phyloP scores from a whole-genome alignment of 2,888 invertebrate species.

The Sphaerophoria rueppellii region DNA sequence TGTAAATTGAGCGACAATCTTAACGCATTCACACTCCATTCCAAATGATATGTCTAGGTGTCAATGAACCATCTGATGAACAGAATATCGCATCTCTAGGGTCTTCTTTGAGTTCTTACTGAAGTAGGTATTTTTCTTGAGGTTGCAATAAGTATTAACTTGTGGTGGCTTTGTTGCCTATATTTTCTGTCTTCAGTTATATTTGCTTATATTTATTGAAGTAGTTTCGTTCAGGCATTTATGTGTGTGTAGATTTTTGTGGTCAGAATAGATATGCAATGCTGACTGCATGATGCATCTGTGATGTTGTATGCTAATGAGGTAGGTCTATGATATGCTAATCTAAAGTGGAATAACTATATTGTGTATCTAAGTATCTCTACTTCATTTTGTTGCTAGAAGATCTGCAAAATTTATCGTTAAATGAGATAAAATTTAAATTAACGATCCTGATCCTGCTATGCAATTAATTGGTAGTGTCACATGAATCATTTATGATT shows the following conservation, averaged over 20 bases:
- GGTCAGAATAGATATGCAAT: conserved; percentile 51
- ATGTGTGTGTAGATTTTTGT: conserved; percentile 37
- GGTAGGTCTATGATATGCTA: conserved; percentile 17
- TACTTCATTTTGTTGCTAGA: no score
- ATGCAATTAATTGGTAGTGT: no score
- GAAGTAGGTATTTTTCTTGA: conserved; percentile 46
- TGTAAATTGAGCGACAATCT: conserved; percentile 44
- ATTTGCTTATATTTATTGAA: conserved; percentile 57
- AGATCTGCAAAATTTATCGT: no score
- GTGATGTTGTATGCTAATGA: conserved; percentile 25
- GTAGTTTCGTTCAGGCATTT: conserved; percentile 22
- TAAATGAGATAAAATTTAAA: no score
- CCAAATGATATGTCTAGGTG: conserved; percentile 21
- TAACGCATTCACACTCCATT: conserved; percentile 56
- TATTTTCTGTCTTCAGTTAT: conserved; percentile 57
- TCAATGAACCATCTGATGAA: conserved; percentile 62
- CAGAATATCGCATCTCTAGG: conserved; percentile 21
- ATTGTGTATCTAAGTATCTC: neutral
- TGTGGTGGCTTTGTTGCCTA: conserved; percentile 58
- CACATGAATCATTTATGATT: no score
- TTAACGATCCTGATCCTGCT: no score
- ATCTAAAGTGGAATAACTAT: neutral
- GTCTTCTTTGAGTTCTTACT: conserved; percentile 8
- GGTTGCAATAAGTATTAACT: conserved; percentile 29
- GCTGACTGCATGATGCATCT: conserved; percentile 54